Evolutionary conservation across 1,140 invertebrate genomes (phyloP), one percentile per base, ranked within the genome.

Genomic region (Rhyzopertha dominica): DNA sequence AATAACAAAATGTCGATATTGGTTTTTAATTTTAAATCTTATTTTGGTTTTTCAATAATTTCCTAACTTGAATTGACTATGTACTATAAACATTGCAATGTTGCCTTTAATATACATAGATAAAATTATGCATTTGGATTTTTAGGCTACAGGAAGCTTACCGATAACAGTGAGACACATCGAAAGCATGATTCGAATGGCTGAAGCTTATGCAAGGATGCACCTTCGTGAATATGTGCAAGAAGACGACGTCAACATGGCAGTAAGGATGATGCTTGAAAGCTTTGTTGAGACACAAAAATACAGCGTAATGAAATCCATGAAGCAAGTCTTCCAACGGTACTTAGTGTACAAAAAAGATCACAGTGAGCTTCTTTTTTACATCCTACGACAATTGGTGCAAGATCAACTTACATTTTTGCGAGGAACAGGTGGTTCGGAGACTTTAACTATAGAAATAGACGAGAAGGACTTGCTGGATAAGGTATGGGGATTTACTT

Each of bases 201-300:
- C 94, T 0, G 96, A 99, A 72, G 91, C 96, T 0, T 88, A 96
- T 75, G 95, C 96, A 0, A 83, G 88, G 49, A 91, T 99, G 77
- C 94, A 98, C 73, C 72, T 99, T 9, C 74, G 96, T 9, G 84
- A 92, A 53, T 90, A 86, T 62, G 95, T 99, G 1, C 79, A 84
- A 57, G 94, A 98, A 58, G 87, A 92, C 49, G 97, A 99, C 69
- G 90, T 99, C 5, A 97, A 97, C 69, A 85, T 96, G 78, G 93
- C 96, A 9, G 96, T 98, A 34, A 76, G 90, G 49, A 93, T 98
- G 72, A 90, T 95, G 82, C 74, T 99, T 16, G 95, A 99, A 66
- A 96, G 91, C 59, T 99, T 99, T 69, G 90, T 99, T 22, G 90
- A 93, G 54, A 98, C 96, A 5, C 97, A 99, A 68, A 99, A 99